A percentile compares a stretch with the other conserved stretches of the same genome.
phyloP scores from a whole-genome alignment of 2,113 vertebrate genomes.

The Marmota flaviventris region DNA sequence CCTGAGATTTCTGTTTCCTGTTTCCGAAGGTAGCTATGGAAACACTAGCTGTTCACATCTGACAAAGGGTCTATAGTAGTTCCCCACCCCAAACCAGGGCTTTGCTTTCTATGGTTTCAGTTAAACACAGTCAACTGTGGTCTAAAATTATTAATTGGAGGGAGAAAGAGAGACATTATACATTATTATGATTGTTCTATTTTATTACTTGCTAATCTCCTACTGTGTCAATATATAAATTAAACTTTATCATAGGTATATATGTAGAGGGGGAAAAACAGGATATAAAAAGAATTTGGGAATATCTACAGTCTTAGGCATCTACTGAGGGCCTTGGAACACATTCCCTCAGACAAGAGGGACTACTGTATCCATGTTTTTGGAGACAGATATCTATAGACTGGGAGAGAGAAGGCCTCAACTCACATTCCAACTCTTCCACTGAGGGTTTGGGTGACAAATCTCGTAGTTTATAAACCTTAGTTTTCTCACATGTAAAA shows the following conservation, averaged over 20 bases:
- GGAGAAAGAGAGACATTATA: neutral
- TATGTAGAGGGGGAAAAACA: too few relatives aligned
- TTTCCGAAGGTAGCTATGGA: neutral
- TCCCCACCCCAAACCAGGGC: neutral
- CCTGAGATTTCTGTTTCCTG: neutral
- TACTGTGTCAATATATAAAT: neutral
- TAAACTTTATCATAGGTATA: neutral
- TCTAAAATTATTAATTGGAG: neutral
- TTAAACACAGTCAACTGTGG: neutral
- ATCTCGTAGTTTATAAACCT: neutral
- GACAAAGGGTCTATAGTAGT: neutral
- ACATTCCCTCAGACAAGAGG: neutral
- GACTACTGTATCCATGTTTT: neutral
- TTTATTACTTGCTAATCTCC: neutral
- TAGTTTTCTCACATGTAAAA: slow-evolving; percentile 23
- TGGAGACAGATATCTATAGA: neutral
- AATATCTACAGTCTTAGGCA: neutral
- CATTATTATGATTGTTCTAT: neutral
- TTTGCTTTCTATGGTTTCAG: neutral
- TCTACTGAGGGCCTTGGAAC: neutral
- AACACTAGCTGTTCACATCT: neutral
- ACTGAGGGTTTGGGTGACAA: neutral
- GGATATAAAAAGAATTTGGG: neutral
- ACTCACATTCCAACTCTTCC: neutral
- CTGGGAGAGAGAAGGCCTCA: neutral